Base-by-base conservation (phyloP, 2,888 invertebrate species). In the Dromius quadrimaculatus region DNA sequence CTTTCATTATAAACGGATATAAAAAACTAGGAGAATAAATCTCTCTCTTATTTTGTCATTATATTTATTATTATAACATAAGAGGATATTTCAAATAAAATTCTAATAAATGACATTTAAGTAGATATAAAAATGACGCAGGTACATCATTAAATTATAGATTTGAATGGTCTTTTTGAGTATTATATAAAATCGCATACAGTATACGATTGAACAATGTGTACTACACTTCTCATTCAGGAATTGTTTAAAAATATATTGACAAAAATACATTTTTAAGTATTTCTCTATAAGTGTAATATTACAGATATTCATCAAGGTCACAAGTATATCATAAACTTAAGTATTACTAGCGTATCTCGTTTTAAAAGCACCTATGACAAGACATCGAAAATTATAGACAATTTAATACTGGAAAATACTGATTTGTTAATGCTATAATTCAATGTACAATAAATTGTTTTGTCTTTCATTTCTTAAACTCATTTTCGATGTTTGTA, bases 401-500 rank as follows among this genome's bases (percentile, higher is more conserved):
- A 20, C 28, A 11, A 59, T 38, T n/a, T 70, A 70, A 70, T 70
- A 70, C 70, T 70, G 70, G 38, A 70, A 62, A 70, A 70, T 70
- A 70, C 70, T 70, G 70, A 70, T 70, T 62, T 70, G 45, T 70
- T 59, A 57, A 20, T 54, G n/a, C 36, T n/a, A 32, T 34, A 17
- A 17, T 47, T 20, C 64, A 43, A 41, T 36, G 59, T 23, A 34
- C 28, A 47, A 8, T 50, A 47, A 15, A 57, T 57, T 66, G 17
- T 47, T 57, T 23, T 38, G 13, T 38, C 54, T 54, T 54, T 11
- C 17, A 45, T 47, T 47, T 64, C 28, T 34, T 28, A 2, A 23
- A 28, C 38, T 50, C 32, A 62, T 70, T 45, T 70, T 70, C 62
- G 70, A 61, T 70, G 50, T 61, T 61, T 61, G 47, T 62, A 69